These are phyloP conservation scores for Hippolais icterina DNA, from an alignment of 2,113 vertebrate species.

Conservation along the genomic window DNA sequence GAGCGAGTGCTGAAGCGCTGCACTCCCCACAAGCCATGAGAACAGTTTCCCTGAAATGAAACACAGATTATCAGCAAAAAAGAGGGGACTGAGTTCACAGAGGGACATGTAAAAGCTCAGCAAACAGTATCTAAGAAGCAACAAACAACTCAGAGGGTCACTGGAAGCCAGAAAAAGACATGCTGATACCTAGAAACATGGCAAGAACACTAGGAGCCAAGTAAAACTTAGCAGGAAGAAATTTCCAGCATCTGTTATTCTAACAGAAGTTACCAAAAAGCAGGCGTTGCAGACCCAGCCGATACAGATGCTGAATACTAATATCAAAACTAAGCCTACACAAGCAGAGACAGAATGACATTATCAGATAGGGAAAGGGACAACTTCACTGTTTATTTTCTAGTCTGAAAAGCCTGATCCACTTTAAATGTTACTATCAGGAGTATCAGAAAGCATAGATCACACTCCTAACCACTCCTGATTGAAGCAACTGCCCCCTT, in stretches of 20 bases:
- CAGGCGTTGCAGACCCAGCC: neutral
- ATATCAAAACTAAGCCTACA: neutral
- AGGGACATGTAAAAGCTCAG: neutral
- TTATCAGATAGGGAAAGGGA: neutral
- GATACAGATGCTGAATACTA: neutral
- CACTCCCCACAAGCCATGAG: slow-evolving; percentile 78
- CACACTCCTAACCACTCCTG: neutral
- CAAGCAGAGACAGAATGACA: neutral
- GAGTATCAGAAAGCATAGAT: neutral
- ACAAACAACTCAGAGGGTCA: neutral
- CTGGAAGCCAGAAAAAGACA: neutral
- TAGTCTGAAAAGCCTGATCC: neutral
- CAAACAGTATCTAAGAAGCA: neutral
- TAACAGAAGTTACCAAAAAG: neutral
- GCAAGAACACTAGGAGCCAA: neutral
- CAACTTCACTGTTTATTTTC: neutral
- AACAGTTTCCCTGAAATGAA: slow-evolving; percentile 69
- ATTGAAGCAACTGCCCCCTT: neutral
- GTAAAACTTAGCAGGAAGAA: neutral
- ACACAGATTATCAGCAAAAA: neutral
- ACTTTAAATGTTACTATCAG: neutral
- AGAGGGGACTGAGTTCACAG: neutral
- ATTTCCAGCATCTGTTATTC: neutral
- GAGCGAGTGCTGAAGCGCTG: slow-evolving; percentile 11
- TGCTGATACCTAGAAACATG: neutral